A percentile compares a stretch with the other conserved stretches of the same genome.
These are phyloP conservation scores for Pseudorasbora parva DNA, from an alignment of 2,113 vertebrate species.

Conservation along the genomic window DNA sequence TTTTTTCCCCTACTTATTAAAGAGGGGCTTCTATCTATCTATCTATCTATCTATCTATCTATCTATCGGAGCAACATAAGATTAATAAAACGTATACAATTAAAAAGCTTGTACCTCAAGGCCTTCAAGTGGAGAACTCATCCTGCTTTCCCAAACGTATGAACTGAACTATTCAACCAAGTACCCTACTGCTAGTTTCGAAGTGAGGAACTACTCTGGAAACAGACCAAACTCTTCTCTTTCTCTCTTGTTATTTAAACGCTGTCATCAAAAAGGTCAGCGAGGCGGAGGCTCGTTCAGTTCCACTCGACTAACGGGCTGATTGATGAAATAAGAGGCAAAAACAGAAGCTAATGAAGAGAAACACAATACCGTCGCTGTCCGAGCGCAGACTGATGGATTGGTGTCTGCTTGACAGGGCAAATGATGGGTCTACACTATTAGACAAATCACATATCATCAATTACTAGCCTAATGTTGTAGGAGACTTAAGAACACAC, in stretches of 20 bases:
- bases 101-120: background rate
- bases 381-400: constrained; percentile 57
- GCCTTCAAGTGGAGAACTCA: background rate
- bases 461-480: constrained; percentile 31
- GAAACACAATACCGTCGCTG: constrained; percentile 59
- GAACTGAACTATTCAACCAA: background rate
- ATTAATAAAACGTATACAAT: background rate
- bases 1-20: background rate
- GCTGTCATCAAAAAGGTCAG: constrained; percentile 45
- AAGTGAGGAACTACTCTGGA: background rate
- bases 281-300: constrained; percentile 35
- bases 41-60: no score
- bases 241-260: constrained; percentile 37
- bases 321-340: constrained; percentile 59
- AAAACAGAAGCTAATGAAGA: constrained; percentile 59
- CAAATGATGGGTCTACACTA: constrained; percentile 48
- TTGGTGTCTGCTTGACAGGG: constrained; percentile 50
- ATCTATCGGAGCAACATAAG: no score
- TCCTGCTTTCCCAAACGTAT: background rate
- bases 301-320: constrained; percentile 49
- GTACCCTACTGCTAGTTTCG: background rate
- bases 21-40: no score
- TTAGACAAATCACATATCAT: constrained; percentile 52
- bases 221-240: constrained; percentile 28
- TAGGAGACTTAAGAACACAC: constrained; percentile 7